phyloP scores from a whole-genome alignment of 2,888 invertebrate species.

The Ectemnius cavifrons region DNA sequence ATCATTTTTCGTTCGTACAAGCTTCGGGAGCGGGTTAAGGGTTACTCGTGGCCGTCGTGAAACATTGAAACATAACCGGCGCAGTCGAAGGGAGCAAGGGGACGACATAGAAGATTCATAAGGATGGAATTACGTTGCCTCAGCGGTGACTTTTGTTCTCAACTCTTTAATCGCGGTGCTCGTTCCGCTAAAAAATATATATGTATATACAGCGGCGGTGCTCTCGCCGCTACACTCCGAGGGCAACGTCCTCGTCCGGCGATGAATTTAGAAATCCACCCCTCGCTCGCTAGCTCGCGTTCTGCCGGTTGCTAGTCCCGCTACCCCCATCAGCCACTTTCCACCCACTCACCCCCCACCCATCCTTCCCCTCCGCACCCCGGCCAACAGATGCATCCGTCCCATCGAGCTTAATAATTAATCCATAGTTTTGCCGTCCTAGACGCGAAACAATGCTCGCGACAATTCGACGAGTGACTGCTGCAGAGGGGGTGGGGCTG shows the following conservation, averaged over 20 bases:
- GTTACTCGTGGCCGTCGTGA: too few relatives aligned
- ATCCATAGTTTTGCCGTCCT: slow-evolving; percentile 43
- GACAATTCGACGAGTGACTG: slow-evolving; percentile 32
- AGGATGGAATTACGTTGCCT: slow-evolving; percentile 55
- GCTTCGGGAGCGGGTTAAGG: too few relatives aligned
- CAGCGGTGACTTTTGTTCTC: slow-evolving; percentile 56
- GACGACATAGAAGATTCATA: slow-evolving; percentile 52
- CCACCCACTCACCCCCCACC: not conserved
- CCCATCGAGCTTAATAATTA: slow-evolving; percentile 56
- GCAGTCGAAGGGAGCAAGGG: slow-evolving; percentile 25
- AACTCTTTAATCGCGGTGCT: slow-evolving; percentile 53
- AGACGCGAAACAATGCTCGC: slow-evolving; percentile 32
- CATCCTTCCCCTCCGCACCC: not conserved
- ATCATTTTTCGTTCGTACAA: too few relatives aligned
- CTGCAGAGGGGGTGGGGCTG: too few relatives aligned
- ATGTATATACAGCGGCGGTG: slow-evolving; percentile 8
- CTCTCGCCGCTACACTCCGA: slow-evolving; percentile 19
- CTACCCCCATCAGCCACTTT: not conserved
- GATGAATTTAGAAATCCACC: slow-evolving; percentile 58
- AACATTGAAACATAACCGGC: too few relatives aligned
- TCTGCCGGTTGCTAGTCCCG: slow-evolving; percentile 4
- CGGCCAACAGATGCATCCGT: slow-evolving; percentile 39
- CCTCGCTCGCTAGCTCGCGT: slow-evolving; percentile 2
- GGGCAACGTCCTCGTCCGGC: slow-evolving; percentile 56
- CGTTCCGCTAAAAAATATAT: slow-evolving; percentile 52